phyloP scores from a whole-genome alignment of 2,797 vertebrate species.

The Ctenosaura bakeri region DNA sequence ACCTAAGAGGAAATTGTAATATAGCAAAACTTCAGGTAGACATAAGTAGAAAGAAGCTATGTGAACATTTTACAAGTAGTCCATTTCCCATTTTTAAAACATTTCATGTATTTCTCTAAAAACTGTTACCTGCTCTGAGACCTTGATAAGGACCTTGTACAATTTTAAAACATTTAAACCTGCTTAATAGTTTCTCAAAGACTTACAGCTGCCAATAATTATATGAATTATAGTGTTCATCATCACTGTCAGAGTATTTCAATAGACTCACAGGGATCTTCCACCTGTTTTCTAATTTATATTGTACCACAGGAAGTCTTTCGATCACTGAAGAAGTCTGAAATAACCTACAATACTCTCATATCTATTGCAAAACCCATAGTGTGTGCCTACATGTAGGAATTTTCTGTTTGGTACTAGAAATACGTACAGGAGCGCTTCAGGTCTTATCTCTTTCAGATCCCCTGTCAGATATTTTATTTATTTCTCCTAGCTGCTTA shows the following conservation, averaged over 20 bases:
- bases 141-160: neutral
- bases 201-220: neutral
- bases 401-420: constrained; percentile 22
- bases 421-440: constrained; percentile 1
- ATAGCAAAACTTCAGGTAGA: neutral
- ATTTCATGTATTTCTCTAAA: neutral
- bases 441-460: constrained; percentile 21
- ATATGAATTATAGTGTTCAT: neutral
- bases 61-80: neutral
- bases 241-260: neutral
- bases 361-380: neutral
- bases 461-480: constrained; percentile 37
- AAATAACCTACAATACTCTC: neutral
- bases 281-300: neutral
- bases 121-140: neutral
- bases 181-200: neutral
- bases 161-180: neutral
- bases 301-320: neutral
- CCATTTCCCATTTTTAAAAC: neutral
- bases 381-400: neutral
- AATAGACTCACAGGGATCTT: neutral
- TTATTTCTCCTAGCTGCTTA: constrained; percentile 37
- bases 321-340: neutral
- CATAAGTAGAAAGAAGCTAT: no score
- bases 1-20: neutral